Evolutionary conservation across 2,888 invertebrate genomes (phyloP), one percentile per base, ranked within the genome.

Genomic region (Dryadula phaetusa): DNA sequence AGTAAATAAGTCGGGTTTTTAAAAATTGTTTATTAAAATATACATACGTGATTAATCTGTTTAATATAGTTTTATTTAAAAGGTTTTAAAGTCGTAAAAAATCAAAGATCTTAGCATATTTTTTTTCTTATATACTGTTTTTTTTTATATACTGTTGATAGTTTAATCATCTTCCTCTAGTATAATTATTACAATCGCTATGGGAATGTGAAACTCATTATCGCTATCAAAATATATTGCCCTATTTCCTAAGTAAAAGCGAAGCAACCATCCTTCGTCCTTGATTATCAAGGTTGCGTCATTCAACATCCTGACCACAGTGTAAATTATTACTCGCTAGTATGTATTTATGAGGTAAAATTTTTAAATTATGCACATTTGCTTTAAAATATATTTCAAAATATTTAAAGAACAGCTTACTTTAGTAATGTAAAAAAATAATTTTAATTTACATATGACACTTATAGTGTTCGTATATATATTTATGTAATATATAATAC

Each of bases 261-360:
- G 46, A 25, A 22, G 53, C 42, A 6, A 28, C 10, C 16, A 12
- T 44, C 40, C 20, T 53, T 28, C 44, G 46, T 54, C 54, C 54
- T 64, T 64, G 64, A 46, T 46, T 32, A 8, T 7, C 46, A 58
- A 58, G 47, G 18, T 1, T 25, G 28, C 58, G 32, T 22, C 14
- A 47, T 47, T 44, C 20, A 37, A 49, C 34, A 49, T 62, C 62
- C 62, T 62, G 46, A 44, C 20, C 18, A 46, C 22, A 46, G 46
- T 2, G 46, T 22, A 22, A 1, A 46, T 20, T 22, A 37, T 37
- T n/a, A n/a, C n/a, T n/a, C n/a, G n/a, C n/a, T n/a, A n/a, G n/a
- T n/a, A n/a, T n/a, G n/a, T n/a, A n/a, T 37, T 37, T 37, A 12
- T 37, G 6, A 12, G 3, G 10, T 12, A 37, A 32, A 32, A 32